Evolutionary conservation across 2,888 invertebrate species (phyloP), one percentile per base, ranked within the genome.

Genomic region (Aleiodes testaceus): DNA sequence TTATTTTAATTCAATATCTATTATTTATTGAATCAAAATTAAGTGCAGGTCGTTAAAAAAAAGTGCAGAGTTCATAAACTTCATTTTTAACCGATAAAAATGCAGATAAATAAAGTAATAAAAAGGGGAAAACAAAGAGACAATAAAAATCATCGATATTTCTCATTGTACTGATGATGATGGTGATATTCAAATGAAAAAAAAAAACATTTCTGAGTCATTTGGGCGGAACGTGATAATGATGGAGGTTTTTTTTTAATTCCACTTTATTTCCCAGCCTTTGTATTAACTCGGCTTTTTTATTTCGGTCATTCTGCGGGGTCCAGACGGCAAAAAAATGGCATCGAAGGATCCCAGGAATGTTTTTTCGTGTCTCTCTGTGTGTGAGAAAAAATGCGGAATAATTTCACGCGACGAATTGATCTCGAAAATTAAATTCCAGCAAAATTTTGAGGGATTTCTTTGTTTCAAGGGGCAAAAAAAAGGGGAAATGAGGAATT

Each of bases 151-250:
- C 11, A 53, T 42, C 53, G 66, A 44, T 52, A 16, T 45, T 20
- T 22, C 6, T 3, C 47, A 59, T 14, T 26, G 36, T 55, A 53
- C 16, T 59, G 47, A 30, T 67, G 53, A 26, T 22, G 59, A 30
- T 47, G 61, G 22, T 66, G 53, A 63, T 53, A n/a, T 44, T 22
- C 11, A n/a, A 30, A 49, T 36, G 20, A 49, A 44, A 67, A 49
- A 75, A 49, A 47, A 67, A 44, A 77, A 66, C 69, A 75, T 72
- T 42, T 77, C 72, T 67, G 64, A 72, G 73, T 75, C 74, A 71
- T 74, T 76, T 73, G 73, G 72, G 74, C 72, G 75, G 74, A 78
- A 78, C 75, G 70, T 66, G 74, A 72, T 76, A 77, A 76, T 77
- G 74, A 76, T 71, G n/a, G n/a, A n/a, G n/a, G 64, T 63, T 50